phyloP scores from a whole-genome alignment of 2,888 invertebrate genomes.

The Ceramica pisi region DNA sequence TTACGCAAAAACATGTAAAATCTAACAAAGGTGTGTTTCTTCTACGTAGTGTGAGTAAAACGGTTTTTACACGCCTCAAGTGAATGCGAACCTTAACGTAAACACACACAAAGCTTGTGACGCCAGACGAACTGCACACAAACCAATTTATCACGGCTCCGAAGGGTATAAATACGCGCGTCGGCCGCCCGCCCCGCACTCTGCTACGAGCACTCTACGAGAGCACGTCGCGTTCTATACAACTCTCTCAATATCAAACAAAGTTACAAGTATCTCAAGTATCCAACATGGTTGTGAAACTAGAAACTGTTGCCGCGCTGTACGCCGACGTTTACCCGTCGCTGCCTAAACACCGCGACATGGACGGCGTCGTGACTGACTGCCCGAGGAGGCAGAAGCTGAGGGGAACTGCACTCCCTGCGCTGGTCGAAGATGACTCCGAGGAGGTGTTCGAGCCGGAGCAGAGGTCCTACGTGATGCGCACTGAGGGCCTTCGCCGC shows the following conservation, averaged over 20 bases:
- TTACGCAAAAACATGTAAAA: slow-evolving; percentile 46
- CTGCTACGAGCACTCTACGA: slow-evolving; percentile 74
- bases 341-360: slow-evolving; percentile 76
- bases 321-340: slow-evolving; percentile 82
- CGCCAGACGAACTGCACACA: slow-evolving; percentile 74
- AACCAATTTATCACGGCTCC: slow-evolving; percentile 70
- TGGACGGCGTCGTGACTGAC: slow-evolving; percentile 75
- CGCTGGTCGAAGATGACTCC: slow-evolving; percentile 81
- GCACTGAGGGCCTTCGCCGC: slow-evolving; percentile 81
- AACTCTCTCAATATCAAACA: slow-evolving; percentile 52
- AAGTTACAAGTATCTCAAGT: slow-evolving; percentile 59
- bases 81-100: slow-evolving; percentile 65
- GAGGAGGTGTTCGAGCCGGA: slow-evolving; percentile 80
- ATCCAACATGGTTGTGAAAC: slow-evolving; percentile 82
- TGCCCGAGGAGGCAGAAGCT: slow-evolving; percentile 79
- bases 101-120: slow-evolving; percentile 72
- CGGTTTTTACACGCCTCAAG: slow-evolving; percentile 65
- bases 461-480: slow-evolving; percentile 78
- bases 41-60: slow-evolving; percentile 59
- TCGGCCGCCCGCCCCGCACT: slow-evolving; percentile 77
- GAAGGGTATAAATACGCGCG: slow-evolving; percentile 77
- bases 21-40: slow-evolving; percentile 59
- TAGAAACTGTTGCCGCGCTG: slow-evolving; percentile 80
- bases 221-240: slow-evolving; percentile 72
- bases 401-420: slow-evolving; percentile 77